phyloP scores from a whole-genome alignment of 2,113 vertebrate genomes.

The Ceuthmochares aereus region DNA sequence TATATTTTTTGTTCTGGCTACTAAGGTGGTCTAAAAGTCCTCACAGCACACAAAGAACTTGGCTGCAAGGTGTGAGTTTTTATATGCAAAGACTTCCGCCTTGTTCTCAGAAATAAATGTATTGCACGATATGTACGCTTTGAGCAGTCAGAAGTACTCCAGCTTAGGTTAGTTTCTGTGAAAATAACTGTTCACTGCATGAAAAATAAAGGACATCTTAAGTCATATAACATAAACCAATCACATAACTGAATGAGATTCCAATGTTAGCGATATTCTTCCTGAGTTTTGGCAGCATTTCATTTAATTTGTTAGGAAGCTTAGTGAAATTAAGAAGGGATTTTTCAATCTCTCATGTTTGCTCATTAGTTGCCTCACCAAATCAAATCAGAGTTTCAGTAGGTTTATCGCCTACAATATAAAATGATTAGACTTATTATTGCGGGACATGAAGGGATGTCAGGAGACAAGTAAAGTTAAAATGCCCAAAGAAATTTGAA shows the following conservation, averaged over 20 bases:
- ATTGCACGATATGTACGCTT: neutral
- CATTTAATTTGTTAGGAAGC: neutral
- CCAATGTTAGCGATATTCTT: neutral
- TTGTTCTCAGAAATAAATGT: accelerated
- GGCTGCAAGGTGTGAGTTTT: neutral
- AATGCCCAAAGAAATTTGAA: neutral
- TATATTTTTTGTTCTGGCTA: neutral
- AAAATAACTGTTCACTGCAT: neutral
- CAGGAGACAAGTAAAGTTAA: neutral
- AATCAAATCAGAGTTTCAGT: neutral
- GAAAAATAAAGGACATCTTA: neutral
- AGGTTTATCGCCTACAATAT: neutral
- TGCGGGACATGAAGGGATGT: neutral
- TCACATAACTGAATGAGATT: accelerated
- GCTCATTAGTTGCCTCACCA: neutral
- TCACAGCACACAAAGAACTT: neutral
- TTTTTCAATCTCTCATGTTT: neutral
- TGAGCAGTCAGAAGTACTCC: neutral
- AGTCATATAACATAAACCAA: neutral
- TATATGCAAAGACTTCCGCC: neutral
- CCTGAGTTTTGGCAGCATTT: neutral
- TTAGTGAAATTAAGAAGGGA: slow-evolving; percentile 8
- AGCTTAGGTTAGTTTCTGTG: neutral
- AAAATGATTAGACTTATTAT: neutral
- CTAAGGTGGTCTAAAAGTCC: neutral